Conservation (phyloP, 2,797 vertebrate species). For the Oreochromis grahami region DNA sequence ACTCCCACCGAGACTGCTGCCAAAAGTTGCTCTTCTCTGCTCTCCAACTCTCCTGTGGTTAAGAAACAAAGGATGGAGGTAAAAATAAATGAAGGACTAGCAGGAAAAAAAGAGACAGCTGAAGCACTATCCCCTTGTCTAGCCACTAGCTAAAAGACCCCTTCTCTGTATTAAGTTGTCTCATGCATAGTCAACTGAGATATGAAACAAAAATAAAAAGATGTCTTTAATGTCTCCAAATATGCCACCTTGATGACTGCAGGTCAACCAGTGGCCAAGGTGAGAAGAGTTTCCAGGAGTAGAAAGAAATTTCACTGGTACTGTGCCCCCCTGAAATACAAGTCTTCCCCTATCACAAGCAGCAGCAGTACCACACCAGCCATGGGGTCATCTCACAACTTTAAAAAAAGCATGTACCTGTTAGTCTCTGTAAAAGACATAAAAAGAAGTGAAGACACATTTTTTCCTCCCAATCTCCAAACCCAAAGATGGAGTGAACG, state of each 20-base stretch:
- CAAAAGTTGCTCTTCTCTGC: slow-evolving; percentile 16
- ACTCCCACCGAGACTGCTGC: slow-evolving; percentile 31
- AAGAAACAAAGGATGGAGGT: slow-evolving; percentile 22
- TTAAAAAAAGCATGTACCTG: not conserved
- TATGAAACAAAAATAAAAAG: not conserved
- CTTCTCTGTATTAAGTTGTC: slow-evolving; percentile 16
- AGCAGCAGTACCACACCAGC: not conserved
- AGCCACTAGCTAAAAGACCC: slow-evolving; percentile 12
- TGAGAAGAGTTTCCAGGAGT: not conserved
- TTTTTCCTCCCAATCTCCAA: not conserved
- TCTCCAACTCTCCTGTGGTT: slow-evolving; percentile 22
- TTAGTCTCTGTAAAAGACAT: not conserved
- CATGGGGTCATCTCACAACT: not conserved
- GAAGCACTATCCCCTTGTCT: not conserved
- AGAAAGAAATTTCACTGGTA: slow-evolving; percentile 14
- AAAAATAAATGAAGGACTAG: slow-evolving; percentile 3
- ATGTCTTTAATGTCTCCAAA: slow-evolving; percentile 9
- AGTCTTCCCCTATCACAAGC: not conserved
- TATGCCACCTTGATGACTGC: slow-evolving; percentile 10
- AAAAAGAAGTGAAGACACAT: not conserved
- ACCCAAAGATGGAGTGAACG: not conserved
- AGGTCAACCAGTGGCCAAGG: not conserved
- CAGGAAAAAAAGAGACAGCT: not conserved
- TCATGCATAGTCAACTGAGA: not conserved
- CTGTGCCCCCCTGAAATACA: not conserved